Conservation (phyloP, 2,113 vertebrate genomes). For the Sturnira hondurensis region DNA sequence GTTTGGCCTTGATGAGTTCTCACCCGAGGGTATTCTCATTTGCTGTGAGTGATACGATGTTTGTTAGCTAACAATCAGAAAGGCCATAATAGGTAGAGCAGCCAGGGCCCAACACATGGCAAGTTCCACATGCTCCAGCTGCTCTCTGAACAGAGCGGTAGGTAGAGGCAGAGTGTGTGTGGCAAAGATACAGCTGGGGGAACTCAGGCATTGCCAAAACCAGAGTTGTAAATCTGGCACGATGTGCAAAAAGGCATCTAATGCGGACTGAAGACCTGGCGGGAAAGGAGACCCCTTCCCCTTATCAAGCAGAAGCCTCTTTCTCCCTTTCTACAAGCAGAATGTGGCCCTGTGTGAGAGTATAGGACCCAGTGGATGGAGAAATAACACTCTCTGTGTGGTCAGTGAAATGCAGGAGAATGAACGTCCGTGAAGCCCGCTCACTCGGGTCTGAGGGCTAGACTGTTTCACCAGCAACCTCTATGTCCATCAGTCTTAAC, state of each 20-base stretch:
- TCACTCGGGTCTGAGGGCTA: not conserved
- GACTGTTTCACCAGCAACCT: not conserved
- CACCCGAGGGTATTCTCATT: constrained; percentile 14
- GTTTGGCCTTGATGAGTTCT: constrained; percentile 35
- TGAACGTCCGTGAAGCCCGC: not conserved
- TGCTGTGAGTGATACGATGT: constrained; percentile 14
- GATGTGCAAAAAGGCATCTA: not conserved
- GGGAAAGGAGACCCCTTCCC: not conserved
- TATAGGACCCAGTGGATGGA: not conserved
- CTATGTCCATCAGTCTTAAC: not conserved
- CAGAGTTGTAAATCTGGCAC: constrained; percentile 34
- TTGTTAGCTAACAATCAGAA: constrained; percentile 44
- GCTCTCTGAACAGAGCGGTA: not conserved
- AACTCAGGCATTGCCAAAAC: constrained; percentile 37
- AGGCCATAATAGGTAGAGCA: not conserved
- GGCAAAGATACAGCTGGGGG: constrained; percentile 55
- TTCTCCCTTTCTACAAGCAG: not conserved
- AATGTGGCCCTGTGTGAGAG: not conserved
- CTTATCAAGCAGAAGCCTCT: not conserved
- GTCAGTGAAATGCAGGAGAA: not conserved
- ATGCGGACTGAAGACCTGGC: not conserved
- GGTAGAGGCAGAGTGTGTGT: constrained; percentile 28
- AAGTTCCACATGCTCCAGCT: not conserved
- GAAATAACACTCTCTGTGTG: not conserved
- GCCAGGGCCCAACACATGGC: constrained; percentile 38